Evolutionary conservation across 2,113 vertebrate genomes (phyloP).

Genomic region (Melierax canorus): DNA sequence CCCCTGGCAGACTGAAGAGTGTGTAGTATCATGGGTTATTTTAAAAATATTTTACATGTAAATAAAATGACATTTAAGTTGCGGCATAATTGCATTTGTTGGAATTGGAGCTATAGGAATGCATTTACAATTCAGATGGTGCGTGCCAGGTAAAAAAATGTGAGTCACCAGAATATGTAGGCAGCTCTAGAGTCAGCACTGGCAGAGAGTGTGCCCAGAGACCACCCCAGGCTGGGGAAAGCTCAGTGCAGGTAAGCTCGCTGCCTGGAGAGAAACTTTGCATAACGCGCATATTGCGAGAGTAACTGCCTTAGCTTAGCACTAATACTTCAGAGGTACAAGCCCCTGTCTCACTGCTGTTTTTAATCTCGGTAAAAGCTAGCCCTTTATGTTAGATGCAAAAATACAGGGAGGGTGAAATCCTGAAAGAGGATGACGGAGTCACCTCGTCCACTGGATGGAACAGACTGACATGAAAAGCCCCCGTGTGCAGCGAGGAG

Average conservation of each 20-base stretch:
- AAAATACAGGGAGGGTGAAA: not conserved
- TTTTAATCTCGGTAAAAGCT: not conserved
- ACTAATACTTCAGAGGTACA: not conserved
- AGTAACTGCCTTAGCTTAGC: not conserved
- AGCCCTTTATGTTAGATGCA: not conserved
- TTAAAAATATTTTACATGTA: not conserved
- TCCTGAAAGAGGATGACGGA: not conserved
- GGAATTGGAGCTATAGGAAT: not conserved
- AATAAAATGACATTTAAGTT: not conserved
- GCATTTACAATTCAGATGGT: not conserved
- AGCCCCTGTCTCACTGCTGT: not conserved
- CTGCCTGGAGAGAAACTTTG: not conserved
- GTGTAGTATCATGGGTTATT: not conserved
- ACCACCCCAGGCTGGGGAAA: not conserved
- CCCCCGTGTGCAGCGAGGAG: not conserved
- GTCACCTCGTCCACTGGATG: not conserved
- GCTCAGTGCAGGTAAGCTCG: not conserved
- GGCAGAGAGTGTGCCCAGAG: not conserved
- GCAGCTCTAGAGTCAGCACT: not conserved
- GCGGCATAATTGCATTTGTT: not conserved
- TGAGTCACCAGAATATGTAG: not conserved
- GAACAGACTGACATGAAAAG: not conserved
- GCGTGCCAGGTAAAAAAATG: not conserved
- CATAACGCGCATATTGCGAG: not conserved
- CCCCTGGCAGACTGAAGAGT: slow-evolving; percentile 47